Percentiles rank a stretch among this genome's conserved stretches.
Evolutionary conservation across 2,113 vertebrate genomes (phyloP).

Genomic region (Climacteris rufus): DNA sequence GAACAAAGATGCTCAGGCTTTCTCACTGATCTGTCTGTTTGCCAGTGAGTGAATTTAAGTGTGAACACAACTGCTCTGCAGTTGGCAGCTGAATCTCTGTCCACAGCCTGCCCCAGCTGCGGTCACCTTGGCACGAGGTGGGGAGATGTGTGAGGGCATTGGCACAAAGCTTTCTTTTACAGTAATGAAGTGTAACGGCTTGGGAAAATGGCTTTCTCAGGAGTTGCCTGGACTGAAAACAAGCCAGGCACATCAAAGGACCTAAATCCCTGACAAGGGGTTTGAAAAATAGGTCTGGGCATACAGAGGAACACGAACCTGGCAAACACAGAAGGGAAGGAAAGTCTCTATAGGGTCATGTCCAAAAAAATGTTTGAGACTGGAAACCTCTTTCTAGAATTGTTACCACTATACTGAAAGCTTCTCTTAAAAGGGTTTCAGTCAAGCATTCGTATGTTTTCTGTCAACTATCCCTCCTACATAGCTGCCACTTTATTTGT

Average conservation of each 20-base stretch:
- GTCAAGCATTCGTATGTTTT: background rate
- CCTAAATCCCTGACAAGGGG: background rate
- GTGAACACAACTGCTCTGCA: background rate
- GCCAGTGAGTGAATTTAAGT: background rate
- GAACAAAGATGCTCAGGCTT: background rate
- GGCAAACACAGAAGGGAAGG: background rate
- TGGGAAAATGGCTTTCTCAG: background rate
- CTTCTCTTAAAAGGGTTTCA: background rate
- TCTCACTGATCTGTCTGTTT: background rate
- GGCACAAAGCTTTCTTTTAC: background rate
- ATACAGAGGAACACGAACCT: background rate
- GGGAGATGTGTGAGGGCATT: background rate
- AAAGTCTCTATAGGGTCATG: background rate
- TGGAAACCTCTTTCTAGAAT: background rate
- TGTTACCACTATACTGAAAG: background rate
- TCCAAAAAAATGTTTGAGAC: background rate
- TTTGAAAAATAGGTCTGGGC: constrained; percentile 8
- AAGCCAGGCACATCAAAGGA: constrained; percentile 8
- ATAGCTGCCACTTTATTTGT: background rate
- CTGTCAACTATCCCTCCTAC: background rate
- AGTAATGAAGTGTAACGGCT: background rate
- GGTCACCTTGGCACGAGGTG: background rate
- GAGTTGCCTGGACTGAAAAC: background rate
- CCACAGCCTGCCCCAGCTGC: background rate
- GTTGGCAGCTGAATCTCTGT: background rate